Base-by-base conservation (phyloP, 2,797 vertebrate genomes). In the Apogon hyalosoma region DNA sequence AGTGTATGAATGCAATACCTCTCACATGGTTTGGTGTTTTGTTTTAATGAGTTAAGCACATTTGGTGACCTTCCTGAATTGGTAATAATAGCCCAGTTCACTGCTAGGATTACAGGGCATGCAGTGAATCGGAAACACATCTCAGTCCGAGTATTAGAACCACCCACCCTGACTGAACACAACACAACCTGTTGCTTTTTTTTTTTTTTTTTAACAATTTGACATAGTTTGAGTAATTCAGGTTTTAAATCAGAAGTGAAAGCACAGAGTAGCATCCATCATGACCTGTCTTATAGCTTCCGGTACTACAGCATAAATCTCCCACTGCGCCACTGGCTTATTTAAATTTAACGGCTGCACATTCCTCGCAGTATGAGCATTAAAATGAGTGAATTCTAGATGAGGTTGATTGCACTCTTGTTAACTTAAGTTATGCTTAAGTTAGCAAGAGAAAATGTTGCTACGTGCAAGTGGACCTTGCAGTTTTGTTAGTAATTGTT, bases 351-450 rank as follows among this genome's bases (percentile, higher is more conserved):
- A 28, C 46, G 28, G 11, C 52, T 38, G 21, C 28, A 50, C n/a
- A 11, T 11, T 28, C 47, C 21, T 60, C 38, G 11, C 38, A 51
- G 38, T 10, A 58, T 64, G 12, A 19, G 21, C 49, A 24, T n/a
- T 61, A 51, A 85, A 71, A 36, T 36, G 33, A 36, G 33, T 38
- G 63, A 53, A 55, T 31, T 18, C 10, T 28, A 10, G 15, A 6
- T 19, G 47, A 51, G 43, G 28, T 39, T 14, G 8, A 47, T 69
- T 77, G 48, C 57, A 55, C 38, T 67, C 46, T 60, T 62, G 48
- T 67, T 47, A 15, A 57, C 66, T 73, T 40, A 54, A 49, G 55
- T 58, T 48, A 33, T 43, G 45, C 40, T 62, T 54, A 8, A 46
- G 24, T 75, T 45, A 41, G 36, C 3, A 8, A 46, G 63, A 65